phyloP scores from a whole-genome alignment of 2,797 vertebrate species.

The Lophius americanus region DNA sequence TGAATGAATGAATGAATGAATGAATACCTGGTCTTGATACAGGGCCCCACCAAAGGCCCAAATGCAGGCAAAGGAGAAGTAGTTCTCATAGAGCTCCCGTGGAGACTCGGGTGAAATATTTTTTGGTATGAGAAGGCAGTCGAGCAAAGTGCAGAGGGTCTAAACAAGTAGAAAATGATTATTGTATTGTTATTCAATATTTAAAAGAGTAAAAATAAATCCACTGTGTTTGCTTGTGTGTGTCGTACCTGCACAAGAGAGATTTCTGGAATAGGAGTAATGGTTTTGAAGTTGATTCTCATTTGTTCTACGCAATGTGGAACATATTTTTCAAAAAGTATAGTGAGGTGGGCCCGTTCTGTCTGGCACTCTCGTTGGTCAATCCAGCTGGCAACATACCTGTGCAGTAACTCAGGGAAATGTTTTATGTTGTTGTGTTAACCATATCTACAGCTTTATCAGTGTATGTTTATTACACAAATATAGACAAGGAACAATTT shows the following conservation, averaged over 20 bases:
- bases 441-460: background rate
- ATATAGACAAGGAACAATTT: background rate
- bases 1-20: too few species aligned
- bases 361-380: conserved; percentile 84
- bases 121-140: conserved; percentile 85
- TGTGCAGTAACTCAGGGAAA: conserved; percentile 55
- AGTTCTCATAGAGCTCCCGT: conserved; percentile 84
- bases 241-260: conserved; percentile 85
- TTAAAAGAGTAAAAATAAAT: background rate
- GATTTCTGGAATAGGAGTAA: conserved; percentile 84
- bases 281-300: conserved; percentile 83
- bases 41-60: conserved; percentile 87
- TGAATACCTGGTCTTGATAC: conserved; percentile 84
- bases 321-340: conserved; percentile 90
- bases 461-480: background rate
- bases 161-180: conserved; percentile 51
- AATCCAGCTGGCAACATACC: conserved; percentile 89
- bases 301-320: conserved; percentile 86
- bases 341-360: conserved; percentile 87
- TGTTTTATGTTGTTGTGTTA: background rate
- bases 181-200: conserved; percentile 13
- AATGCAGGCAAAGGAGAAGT: conserved; percentile 88
- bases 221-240: background rate
- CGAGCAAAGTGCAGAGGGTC: conserved; percentile 86
- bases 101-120: conserved; percentile 84